Percentiles rank a stretch among this genome's conserved stretches.
These are phyloP conservation scores for Chaetophractus vellerosus DNA, from an alignment of 2,797 vertebrate species.

Conservation along the genomic window DNA sequence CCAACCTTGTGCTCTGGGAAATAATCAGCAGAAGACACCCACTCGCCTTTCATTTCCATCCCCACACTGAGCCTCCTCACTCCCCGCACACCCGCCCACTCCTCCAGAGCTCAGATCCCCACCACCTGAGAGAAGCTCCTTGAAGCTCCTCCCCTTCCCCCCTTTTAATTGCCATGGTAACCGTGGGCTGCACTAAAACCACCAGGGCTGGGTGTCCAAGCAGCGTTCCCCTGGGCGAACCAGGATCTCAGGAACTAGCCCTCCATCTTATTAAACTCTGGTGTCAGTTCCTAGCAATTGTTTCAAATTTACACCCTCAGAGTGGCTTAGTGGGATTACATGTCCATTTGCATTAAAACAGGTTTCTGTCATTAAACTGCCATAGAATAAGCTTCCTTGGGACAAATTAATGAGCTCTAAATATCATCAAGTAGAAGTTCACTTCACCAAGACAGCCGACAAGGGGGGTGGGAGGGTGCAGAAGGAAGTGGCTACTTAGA, in stretches of 20 bases:
- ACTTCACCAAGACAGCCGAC: constrained; percentile 76
- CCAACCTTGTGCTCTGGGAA: constrained; percentile 34
- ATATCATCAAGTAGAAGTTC: constrained; percentile 81
- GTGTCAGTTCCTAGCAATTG: constrained; percentile 77
- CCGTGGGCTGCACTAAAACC: constrained; percentile 43
- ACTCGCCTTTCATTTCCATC: not conserved
- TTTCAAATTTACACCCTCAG: constrained; percentile 83
- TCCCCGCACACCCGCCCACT: not conserved
- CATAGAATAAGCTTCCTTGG: constrained; percentile 78
- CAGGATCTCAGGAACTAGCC: constrained; percentile 47
- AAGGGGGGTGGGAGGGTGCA: not conserved
- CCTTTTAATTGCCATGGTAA: constrained; percentile 75
- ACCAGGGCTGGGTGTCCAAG: constrained; percentile 60
- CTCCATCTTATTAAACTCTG: constrained; percentile 82
- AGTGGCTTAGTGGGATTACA: constrained; percentile 79
- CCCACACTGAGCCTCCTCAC: not conserved
- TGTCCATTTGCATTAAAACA: constrained; percentile 83
- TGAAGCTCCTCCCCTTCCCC: too few species aligned
- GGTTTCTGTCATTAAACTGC: constrained; percentile 81
- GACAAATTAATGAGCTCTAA: constrained; percentile 84
- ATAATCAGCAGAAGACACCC: not conserved
- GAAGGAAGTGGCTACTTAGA: constrained; percentile 56
- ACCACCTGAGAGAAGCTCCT: not conserved
- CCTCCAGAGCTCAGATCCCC: not conserved
- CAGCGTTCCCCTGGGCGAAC: constrained; percentile 37